phyloP scores from a whole-genome alignment of 1,140 invertebrate genomes.

The Teleogryllus occipitalis region DNA sequence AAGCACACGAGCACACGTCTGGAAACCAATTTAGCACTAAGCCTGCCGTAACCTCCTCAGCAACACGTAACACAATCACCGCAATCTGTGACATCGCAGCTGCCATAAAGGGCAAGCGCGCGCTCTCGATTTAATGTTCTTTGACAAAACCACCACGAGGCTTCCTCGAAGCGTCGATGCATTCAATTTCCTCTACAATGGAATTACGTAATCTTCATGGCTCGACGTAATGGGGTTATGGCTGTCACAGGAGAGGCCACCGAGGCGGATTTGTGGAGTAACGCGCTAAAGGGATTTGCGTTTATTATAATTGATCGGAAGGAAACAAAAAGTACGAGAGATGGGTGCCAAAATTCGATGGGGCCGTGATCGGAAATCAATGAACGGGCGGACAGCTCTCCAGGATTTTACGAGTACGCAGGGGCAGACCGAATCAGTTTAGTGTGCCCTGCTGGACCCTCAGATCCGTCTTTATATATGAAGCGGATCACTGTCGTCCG shows the following conservation, averaged over 20 bases:
- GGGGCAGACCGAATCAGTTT: too few species aligned
- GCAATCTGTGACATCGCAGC: background rate
- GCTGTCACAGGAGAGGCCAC: background rate
- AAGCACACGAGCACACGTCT: background rate
- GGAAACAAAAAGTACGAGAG: background rate
- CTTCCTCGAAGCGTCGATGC: background rate
- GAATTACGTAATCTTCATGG: conserved; percentile 1
- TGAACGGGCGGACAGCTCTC: too few species aligned
- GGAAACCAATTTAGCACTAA: background rate
- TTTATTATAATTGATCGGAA: background rate
- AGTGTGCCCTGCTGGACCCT: too few species aligned
- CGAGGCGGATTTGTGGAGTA: background rate
- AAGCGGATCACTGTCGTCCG: too few species aligned
- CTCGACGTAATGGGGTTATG: background rate
- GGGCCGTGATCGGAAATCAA: too few species aligned
- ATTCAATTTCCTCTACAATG: background rate
- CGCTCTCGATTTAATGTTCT: background rate
- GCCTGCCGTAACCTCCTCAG: background rate
- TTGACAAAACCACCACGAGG: background rate
- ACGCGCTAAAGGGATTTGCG: background rate
- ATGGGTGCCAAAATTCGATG: background rate
- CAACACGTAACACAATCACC: background rate
- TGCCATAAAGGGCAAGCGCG: background rate
- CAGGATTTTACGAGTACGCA: too few species aligned
- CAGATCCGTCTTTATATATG: too few species aligned